Conservation (phyloP, 2,888 invertebrate species). For the Agriopis marginaria region DNA sequence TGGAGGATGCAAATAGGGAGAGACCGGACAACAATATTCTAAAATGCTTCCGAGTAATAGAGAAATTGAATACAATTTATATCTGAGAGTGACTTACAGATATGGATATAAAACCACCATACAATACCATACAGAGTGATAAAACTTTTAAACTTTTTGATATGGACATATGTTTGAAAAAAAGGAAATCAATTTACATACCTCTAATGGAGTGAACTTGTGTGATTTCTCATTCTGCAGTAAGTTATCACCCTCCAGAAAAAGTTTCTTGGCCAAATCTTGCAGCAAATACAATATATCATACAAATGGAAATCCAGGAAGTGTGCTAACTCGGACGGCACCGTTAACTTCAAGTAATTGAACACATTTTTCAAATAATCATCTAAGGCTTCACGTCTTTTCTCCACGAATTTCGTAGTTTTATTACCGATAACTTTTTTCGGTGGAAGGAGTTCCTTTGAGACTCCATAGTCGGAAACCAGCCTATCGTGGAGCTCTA, state of each 20-base stretch:
- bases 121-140: too few species aligned
- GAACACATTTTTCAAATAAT: constrained; percentile 92
- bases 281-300: constrained; percentile 95
- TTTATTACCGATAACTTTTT: constrained; percentile 96
- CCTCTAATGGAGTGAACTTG: constrained; percentile 93
- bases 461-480: constrained; percentile 92
- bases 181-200: constrained; percentile 56
- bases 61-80: too few species aligned
- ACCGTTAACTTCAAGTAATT: constrained; percentile 91
- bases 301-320: constrained; percentile 95
- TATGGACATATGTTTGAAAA: too few species aligned
- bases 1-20: too few species aligned
- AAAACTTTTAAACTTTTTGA: too few species aligned
- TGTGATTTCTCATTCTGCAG: constrained; percentile 88
- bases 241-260: constrained; percentile 90
- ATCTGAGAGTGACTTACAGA: too few species aligned
- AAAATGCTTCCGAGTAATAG: too few species aligned
- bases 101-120: too few species aligned
- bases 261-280: constrained; percentile 92
- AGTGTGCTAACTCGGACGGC: constrained; percentile 93
- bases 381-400: constrained; percentile 92
- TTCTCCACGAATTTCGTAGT: constrained; percentile 95
- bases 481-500: constrained; percentile 94
- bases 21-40: too few species aligned
- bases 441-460: constrained; percentile 95